Conservation (phyloP, 2,797 vertebrate species). For the Myotis planiceps region DNA sequence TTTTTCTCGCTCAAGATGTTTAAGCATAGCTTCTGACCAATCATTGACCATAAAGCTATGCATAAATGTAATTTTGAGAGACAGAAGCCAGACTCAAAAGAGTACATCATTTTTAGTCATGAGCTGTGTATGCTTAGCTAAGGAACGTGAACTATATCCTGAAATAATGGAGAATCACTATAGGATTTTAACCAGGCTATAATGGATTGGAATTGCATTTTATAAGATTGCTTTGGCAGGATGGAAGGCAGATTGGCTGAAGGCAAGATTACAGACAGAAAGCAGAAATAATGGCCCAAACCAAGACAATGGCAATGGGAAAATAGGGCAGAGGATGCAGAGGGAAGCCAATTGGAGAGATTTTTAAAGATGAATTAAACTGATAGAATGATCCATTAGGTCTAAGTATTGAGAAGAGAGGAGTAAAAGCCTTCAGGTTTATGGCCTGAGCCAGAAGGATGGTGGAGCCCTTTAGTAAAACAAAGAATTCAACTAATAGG, state of each 20-base stretch:
- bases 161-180: constrained; percentile 18
- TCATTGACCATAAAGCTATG: not conserved
- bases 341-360: not conserved
- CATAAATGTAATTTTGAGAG: not conserved
- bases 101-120: not conserved
- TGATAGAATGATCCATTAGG: not conserved
- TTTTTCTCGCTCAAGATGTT: not conserved
- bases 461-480: not conserved
- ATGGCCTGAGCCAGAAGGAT: not conserved
- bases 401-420: not conserved
- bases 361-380: constrained; percentile 27
- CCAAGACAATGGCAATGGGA: not conserved
- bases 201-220: constrained; percentile 1
- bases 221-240: not conserved
- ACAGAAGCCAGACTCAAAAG: constrained; percentile 15
- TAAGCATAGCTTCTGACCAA: not conserved
- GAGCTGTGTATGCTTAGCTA: not conserved
- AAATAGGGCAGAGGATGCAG: not conserved
- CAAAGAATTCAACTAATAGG: not conserved
- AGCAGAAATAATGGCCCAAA: not conserved
- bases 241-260: not conserved
- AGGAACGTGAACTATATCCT: not conserved
- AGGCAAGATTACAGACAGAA: not conserved
- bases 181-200: not conserved
- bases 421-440: not conserved